Evolutionary conservation across 53 echinoderm and acorn worm genomes (phyloP).

Genomic region (Mesocentrotus franciscanus): DNA sequence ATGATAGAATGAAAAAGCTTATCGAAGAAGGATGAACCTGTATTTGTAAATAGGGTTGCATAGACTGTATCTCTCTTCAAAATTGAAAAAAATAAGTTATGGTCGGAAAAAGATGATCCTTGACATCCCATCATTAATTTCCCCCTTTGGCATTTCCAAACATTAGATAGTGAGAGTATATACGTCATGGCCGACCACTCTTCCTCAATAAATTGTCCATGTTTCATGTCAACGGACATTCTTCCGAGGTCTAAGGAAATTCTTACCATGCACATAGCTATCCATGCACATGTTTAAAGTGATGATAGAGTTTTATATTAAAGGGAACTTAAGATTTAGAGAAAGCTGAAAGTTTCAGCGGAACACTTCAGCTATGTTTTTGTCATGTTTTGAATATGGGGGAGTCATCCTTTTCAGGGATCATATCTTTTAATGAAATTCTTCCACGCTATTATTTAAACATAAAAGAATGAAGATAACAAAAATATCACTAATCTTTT

Average conservation of each 20-base stretch:
- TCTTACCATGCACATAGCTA: neutral
- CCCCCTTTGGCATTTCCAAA: neutral
- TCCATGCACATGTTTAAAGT: neutral
- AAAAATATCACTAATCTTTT: too few species aligned
- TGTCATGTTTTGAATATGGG: too few species aligned
- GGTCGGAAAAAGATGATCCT: neutral
- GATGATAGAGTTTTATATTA: neutral
- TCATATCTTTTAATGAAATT: too few species aligned
- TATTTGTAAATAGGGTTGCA: neutral
- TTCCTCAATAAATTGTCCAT: slow-evolving; percentile 30
- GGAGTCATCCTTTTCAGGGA: too few species aligned
- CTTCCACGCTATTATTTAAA: too few species aligned
- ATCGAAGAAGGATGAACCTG: neutral
- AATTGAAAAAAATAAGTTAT: neutral
- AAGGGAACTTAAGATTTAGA: neutral
- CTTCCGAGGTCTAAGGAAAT: slow-evolving; percentile 5
- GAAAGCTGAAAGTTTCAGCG: neutral
- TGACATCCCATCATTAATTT: slow-evolving; percentile 25
- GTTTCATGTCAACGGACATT: slow-evolving; percentile 39
- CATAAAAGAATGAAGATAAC: too few species aligned
- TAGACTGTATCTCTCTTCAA: neutral
- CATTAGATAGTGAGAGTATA: neutral
- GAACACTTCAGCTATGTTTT: too few species aligned
- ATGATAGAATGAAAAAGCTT: neutral
- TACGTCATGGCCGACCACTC: slow-evolving; percentile 9